Conservation (phyloP, 2,797 vertebrate genomes). For the Pseudotriccus pelzelni region DNA sequence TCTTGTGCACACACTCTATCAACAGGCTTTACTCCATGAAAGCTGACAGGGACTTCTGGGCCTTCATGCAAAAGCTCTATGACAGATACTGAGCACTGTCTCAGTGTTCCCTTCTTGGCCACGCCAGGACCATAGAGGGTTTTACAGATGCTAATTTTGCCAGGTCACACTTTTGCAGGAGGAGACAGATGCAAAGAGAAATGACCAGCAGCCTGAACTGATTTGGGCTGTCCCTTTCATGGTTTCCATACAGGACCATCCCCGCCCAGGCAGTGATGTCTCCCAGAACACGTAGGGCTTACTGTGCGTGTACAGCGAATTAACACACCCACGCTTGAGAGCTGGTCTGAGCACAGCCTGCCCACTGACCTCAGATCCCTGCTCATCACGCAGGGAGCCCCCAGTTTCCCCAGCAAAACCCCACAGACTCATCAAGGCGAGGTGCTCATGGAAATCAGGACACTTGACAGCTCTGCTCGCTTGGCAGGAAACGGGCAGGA, state of each 20-base stretch:
- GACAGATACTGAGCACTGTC: not conserved
- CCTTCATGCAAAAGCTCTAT: not conserved
- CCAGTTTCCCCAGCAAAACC: not conserved
- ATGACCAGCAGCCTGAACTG: not conserved
- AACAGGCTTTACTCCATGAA: not conserved
- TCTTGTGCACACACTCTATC: fast-evolving
- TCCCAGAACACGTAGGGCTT: not conserved
- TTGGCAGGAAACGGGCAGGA: not conserved
- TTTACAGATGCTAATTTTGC: not conserved
- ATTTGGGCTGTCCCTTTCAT: not conserved
- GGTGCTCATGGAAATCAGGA: not conserved
- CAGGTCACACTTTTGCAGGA: not conserved
- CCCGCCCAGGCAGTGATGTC: not conserved
- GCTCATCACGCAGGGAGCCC: fast-evolving
- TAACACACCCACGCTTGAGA: not conserved
- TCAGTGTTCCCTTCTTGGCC: not conserved
- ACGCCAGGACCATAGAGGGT: not conserved
- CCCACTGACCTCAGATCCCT: not conserved
- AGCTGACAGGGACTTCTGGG: not conserved
- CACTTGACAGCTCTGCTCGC: not conserved
- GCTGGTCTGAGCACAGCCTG: not conserved
- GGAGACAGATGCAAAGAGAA: not conserved
- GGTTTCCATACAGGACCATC: not conserved
- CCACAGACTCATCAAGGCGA: not conserved
- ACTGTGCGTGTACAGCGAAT: fast-evolving